These are phyloP conservation scores for Schlechtendalia chinensis DNA, from an alignment of 1,140 invertebrate species.

Conservation along the genomic window DNA sequence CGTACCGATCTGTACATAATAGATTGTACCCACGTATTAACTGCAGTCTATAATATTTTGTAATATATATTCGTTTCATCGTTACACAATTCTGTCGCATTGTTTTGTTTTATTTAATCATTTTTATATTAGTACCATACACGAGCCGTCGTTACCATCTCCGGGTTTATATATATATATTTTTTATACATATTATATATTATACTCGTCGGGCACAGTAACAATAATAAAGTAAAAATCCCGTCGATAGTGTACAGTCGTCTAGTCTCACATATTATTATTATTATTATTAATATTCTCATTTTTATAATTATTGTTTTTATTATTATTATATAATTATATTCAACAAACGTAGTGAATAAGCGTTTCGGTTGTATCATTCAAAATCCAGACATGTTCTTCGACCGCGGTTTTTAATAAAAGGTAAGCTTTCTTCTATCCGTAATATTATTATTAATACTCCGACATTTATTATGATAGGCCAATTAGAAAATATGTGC, in stretches of 20 bases:
- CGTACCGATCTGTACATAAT: neutral
- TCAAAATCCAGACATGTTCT: conserved; percentile 19
- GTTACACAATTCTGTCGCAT: neutral
- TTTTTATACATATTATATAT: conserved; percentile 6
- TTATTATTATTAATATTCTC: too few relatives aligned
- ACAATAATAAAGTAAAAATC: neutral
- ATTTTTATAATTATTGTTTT: too few relatives aligned
- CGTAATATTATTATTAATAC: too few relatives aligned
- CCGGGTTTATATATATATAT: neutral
- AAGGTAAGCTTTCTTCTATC: neutral
- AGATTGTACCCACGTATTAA: neutral
- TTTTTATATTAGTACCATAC: conserved; percentile 8
- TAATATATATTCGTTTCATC: neutral
- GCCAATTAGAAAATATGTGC: neutral
- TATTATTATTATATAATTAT: too few relatives aligned
- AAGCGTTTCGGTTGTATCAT: neutral
- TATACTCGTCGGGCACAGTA: neutral
- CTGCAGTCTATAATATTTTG: neutral
- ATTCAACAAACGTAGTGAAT: neutral
- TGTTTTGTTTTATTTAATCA: neutral
- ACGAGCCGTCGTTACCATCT: neutral
- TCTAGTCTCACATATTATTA: too few relatives aligned
- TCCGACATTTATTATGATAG: neutral
- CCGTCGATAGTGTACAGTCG: neutral
- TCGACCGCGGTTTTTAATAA: conserved; percentile 11